A percentile compares a stretch with the other conserved stretches of the same genome.
phyloP scores from a whole-genome alignment of 2,113 vertebrate species.

The Carettochelys insculpta region DNA sequence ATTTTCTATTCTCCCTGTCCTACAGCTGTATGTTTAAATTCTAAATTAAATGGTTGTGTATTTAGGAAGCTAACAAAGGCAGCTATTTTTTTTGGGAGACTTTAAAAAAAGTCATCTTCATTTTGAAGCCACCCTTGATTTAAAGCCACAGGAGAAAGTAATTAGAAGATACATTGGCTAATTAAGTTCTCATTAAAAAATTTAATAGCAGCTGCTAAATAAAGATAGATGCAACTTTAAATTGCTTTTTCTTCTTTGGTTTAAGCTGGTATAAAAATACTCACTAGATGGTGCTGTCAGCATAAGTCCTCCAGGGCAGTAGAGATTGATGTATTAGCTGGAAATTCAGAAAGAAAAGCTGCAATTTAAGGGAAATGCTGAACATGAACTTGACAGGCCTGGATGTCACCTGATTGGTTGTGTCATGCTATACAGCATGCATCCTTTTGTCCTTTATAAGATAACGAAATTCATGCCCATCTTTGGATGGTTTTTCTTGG shows the following conservation, averaged over 20 bases:
- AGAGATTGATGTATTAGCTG: neutral
- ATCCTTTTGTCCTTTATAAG: neutral
- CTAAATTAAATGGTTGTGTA: neutral
- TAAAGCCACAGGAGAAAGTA: slow-evolving; percentile 28
- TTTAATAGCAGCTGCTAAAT: slow-evolving; percentile 29
- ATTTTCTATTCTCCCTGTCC: neutral
- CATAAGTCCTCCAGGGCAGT: neutral
- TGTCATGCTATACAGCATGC: neutral
- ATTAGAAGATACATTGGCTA: slow-evolving; percentile 9
- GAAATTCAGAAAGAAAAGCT: neutral
- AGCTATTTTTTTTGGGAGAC: neutral
- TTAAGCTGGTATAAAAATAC: neutral
- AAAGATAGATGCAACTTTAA: slow-evolving; percentile 23
- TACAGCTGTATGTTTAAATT: neutral
- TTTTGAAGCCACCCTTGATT: slow-evolving; percentile 9
- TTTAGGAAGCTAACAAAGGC: neutral
- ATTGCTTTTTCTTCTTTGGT: neutral
- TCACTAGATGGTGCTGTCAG: neutral
- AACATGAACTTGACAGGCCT: neutral
- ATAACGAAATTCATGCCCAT: neutral
- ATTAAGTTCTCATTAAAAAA: slow-evolving; percentile 36
- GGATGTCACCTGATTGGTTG: neutral
- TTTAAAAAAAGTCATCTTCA: neutral
- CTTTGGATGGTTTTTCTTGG: neutral
- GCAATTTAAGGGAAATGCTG: neutral